A percentile compares a stretch with the other conserved stretches of the same genome.
phyloP scores from a whole-genome alignment of 2,797 vertebrate species.

The Hypotaenidia okinawae region DNA sequence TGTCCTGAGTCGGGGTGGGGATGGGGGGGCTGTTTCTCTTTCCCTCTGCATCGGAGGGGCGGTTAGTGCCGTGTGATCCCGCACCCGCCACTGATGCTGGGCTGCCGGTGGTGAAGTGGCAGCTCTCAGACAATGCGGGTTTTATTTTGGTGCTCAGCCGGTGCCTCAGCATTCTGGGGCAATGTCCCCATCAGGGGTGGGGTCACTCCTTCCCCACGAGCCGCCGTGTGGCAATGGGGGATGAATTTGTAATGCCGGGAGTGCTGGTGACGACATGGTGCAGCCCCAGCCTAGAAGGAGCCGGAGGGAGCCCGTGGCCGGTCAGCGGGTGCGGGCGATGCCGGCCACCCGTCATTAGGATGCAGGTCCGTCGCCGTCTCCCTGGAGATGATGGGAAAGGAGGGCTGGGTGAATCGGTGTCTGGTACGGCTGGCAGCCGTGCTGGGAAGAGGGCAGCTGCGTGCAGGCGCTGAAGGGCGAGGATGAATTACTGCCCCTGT shows the following conservation, averaged over 20 bases:
- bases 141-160: background rate
- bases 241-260: background rate
- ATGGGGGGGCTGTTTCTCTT: background rate
- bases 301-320: background rate
- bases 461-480: background rate
- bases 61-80: accelerated
- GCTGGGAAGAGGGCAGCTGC: slow-evolving; percentile 40
- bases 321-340: background rate
- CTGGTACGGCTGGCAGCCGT: slow-evolving; percentile 17
- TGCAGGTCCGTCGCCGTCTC: slow-evolving; percentile 35
- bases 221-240: background rate
- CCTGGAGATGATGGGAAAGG: slow-evolving; percentile 29
- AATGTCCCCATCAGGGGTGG: background rate
- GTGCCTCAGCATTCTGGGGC: accelerated
- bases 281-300: background rate
- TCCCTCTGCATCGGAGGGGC: accelerated
- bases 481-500: background rate
- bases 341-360: background rate
- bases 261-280: background rate
- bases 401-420: background rate
- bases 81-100: accelerated
- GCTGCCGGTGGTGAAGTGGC: accelerated
- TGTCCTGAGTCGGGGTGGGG: accelerated
- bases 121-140: background rate
- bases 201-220: accelerated